phyloP scores from a whole-genome alignment of 2,797 vertebrate genomes.

The Lagorchestes hirsutus region DNA sequence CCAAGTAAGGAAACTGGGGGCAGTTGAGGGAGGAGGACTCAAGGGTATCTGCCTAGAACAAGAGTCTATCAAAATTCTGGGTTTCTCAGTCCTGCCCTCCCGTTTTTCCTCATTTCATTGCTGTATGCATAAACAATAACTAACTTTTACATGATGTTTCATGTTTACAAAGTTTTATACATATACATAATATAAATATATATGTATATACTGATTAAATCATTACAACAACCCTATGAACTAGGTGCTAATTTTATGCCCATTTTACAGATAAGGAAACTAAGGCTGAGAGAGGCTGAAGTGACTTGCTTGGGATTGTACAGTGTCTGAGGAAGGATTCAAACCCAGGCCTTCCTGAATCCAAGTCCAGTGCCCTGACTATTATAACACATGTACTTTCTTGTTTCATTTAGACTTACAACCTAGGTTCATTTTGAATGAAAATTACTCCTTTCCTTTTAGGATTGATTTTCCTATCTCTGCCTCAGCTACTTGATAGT shows the following conservation, averaged over 20 bases:
- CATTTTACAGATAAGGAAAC: not conserved
- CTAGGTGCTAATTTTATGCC: not conserved
- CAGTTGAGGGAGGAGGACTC: not conserved
- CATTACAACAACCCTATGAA: not conserved
- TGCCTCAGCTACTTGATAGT: not conserved
- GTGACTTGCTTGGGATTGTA: not conserved
- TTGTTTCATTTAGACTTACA: not conserved
- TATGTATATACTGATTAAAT: not conserved
- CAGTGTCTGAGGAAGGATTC: not conserved
- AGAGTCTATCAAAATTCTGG: not conserved
- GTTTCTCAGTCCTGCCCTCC: not conserved
- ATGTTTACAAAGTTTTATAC: not conserved
- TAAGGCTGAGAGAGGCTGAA: not conserved
- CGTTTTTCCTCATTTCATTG: not conserved
- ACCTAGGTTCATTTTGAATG: not conserved
- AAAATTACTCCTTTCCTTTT: not conserved
- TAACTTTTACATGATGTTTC: not conserved
- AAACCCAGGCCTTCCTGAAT: not conserved
- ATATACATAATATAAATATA: not conserved
- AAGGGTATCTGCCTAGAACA: not conserved
- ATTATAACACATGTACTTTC: not conserved
- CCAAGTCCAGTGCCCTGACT: not conserved
- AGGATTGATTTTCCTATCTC: not conserved
- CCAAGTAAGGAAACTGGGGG: conserved; percentile 88
- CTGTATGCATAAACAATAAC: not conserved